A percentile compares a stretch with the other conserved stretches of the same genome.
Conservation (phyloP, 35 echinoderm and acorn worm species). For the Hemicentrotus pulcherrimus region DNA sequence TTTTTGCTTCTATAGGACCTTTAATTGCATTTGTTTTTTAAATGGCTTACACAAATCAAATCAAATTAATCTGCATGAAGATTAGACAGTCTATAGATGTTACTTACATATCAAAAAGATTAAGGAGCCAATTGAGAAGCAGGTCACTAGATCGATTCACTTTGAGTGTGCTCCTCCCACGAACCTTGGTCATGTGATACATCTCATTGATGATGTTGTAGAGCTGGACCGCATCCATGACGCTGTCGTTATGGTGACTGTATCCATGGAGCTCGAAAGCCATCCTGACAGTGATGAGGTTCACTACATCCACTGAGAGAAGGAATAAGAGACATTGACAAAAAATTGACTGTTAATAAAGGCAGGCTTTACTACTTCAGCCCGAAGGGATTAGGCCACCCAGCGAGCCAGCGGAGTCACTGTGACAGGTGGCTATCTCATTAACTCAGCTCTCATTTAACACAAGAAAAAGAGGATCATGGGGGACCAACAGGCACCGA, state of each 20-base stretch:
- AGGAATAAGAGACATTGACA: too few species aligned
- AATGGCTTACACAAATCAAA: neutral
- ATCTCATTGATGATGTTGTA: conserved; percentile 69
- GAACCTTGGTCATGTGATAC: conserved; percentile 53
- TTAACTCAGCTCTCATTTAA: too few species aligned
- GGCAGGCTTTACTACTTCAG: too few species aligned
- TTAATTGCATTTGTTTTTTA: too few species aligned
- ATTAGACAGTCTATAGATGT: neutral
- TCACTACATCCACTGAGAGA: conserved; percentile 74
- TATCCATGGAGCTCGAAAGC: conserved; percentile 73
- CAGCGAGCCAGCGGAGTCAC: too few species aligned
- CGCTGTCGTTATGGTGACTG: conserved; percentile 53
- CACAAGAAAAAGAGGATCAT: too few species aligned
- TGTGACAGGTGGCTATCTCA: too few species aligned
- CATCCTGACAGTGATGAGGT: conserved; percentile 59
- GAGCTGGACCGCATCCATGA: conserved; percentile 74
- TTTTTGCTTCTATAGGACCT: too few species aligned
- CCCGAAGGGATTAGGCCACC: too few species aligned
- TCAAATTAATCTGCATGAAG: neutral
- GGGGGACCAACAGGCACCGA: too few species aligned
- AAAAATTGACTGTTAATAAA: too few species aligned
- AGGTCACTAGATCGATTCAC: conserved; percentile 67
- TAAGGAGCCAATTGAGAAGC: conserved; percentile 86
- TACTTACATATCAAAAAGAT: conserved; percentile 91
- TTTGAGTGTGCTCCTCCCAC: conserved; percentile 56